phyloP scores from a whole-genome alignment of 2,113 vertebrate species.

The Siphamia tubifer region DNA sequence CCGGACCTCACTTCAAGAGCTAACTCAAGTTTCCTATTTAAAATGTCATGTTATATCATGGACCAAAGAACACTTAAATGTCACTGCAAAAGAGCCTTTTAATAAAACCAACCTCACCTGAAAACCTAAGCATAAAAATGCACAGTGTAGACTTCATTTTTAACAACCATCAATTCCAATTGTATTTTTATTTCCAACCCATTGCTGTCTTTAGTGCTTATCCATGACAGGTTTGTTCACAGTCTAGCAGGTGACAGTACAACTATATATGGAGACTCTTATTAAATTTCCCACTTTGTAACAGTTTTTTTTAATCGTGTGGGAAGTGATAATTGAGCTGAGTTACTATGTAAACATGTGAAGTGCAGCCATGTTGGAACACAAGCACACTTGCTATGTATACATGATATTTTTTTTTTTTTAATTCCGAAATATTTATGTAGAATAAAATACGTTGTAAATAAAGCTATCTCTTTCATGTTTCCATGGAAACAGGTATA shows the following conservation, averaged over 20 bases:
- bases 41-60: constrained; percentile 17
- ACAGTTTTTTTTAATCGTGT: not conserved
- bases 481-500: too few species aligned
- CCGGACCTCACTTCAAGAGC: not conserved
- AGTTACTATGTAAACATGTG: constrained; percentile 3
- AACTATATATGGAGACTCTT: not conserved
- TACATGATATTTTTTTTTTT: too few species aligned
- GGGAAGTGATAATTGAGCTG: constrained; percentile 29
- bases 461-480: too few species aligned
- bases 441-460: too few species aligned
- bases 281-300: not conserved
- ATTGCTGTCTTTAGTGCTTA: not conserved
- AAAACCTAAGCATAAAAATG: not conserved
- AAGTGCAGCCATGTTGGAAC: not conserved
- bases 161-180: not conserved
- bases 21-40: constrained; percentile 23
- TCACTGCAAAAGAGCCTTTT: not conserved
- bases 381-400: not conserved
- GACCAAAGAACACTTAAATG: not conserved
- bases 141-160: not conserved
- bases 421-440: too few species aligned
- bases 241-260: not conserved
- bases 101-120: not conserved
- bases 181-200: not conserved
- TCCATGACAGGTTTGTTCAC: not conserved